Evolutionary conservation across 1,140 invertebrate genomes (phyloP).

Genomic region (Drosophila rufa): DNA sequence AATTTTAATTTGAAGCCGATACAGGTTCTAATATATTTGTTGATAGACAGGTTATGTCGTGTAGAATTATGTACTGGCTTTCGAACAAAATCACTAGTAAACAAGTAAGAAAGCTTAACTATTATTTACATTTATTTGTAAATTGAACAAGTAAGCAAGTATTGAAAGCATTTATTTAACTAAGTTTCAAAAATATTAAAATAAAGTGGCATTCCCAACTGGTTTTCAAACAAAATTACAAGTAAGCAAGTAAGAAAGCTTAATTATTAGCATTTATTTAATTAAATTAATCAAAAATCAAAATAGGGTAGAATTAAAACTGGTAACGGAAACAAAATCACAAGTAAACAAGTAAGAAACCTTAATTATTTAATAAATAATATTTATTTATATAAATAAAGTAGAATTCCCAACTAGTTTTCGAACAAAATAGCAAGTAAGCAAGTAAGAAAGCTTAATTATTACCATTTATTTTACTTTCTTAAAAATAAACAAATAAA

Average conservation of each 20-base stretch:
- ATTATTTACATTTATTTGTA: too few relatives aligned
- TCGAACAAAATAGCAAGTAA: neutral
- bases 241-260: too few relatives aligned
- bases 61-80: neutral
- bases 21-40: constrained; percentile 5
- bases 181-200: too few relatives aligned
- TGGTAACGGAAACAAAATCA: neutral
- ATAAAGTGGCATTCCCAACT: too few relatives aligned
- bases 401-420: neutral
- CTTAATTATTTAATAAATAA: too few relatives aligned
- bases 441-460: neutral
- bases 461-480: neutral
- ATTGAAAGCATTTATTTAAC: too few relatives aligned
- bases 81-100: neutral
- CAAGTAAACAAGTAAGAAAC: neutral
- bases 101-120: neutral
- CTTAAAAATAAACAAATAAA: too few relatives aligned
- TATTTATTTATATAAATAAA: neutral
- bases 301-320: neutral
- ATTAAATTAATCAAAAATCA: neutral
- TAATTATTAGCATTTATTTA: neutral
- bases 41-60: neutral
- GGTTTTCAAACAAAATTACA: too few relatives aligned
- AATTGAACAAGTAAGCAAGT: too few relatives aligned
- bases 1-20: constrained; percentile 5